These are phyloP conservation scores for Ginglymostoma cirratum DNA, from an alignment of 2,113 vertebrate genomes.

Conservation along the genomic window DNA sequence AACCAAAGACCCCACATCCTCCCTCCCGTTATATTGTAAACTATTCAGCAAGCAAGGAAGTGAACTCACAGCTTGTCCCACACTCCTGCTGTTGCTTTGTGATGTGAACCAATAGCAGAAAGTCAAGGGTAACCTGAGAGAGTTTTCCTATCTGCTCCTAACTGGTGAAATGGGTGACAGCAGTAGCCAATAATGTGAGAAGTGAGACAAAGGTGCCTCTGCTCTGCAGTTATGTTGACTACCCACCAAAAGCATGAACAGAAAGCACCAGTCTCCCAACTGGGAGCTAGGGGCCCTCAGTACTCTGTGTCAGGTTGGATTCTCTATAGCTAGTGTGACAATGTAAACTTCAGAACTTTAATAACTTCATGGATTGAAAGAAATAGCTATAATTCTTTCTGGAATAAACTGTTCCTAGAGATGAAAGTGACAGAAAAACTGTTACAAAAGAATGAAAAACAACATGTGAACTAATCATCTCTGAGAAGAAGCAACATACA, in stretches of 20 bases:
- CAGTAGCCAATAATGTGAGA: background rate
- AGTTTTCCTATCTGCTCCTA: background rate
- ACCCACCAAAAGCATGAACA: background rate
- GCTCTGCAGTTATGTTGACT: background rate
- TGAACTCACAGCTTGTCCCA: background rate
- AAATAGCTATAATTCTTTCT: too few relatives aligned
- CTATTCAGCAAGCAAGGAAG: background rate
- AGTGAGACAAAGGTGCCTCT: background rate
- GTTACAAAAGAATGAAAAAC: too few relatives aligned
- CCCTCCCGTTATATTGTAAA: background rate
- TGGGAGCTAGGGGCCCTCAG: background rate
- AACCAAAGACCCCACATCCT: background rate
- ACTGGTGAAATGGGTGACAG: background rate
- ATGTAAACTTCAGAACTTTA: too few relatives aligned
- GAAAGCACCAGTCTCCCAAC: too few relatives aligned
- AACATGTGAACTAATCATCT: too few relatives aligned
- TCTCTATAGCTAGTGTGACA: background rate
- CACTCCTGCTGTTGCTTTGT: background rate
- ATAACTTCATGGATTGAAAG: too few relatives aligned
- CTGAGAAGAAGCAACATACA: too few relatives aligned
- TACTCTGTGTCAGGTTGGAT: background rate
- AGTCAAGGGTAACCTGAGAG: background rate
- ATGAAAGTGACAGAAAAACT: too few relatives aligned
- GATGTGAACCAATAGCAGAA: background rate
- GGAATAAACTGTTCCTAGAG: too few relatives aligned